These are phyloP conservation scores for Strigamia maritima DNA, from an alignment of 2,888 invertebrate genomes.

Conservation along the genomic window DNA sequence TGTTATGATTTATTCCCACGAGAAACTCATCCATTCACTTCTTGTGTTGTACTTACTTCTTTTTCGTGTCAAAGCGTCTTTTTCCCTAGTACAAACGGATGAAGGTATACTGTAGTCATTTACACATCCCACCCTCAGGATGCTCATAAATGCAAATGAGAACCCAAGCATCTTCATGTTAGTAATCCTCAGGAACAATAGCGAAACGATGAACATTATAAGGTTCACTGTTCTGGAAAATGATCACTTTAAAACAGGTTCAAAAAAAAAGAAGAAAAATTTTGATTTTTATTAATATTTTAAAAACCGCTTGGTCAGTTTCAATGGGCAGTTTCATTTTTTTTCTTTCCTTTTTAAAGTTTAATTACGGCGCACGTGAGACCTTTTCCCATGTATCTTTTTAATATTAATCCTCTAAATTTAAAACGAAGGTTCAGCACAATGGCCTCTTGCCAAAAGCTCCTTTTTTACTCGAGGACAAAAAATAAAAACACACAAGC, in stretches of 20 bases:
- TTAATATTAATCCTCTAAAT: not conserved
- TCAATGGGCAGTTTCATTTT: not conserved
- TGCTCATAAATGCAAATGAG: conserved; percentile 31
- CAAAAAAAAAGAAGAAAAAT: not conserved
- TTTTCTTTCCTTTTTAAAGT: not conserved
- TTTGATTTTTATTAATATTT: not conserved
- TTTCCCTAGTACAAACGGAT: not conserved
- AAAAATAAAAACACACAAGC: not conserved
- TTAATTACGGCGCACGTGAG: not conserved
- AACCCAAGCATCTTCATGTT: conserved; percentile 18
- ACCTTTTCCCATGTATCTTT: not conserved
- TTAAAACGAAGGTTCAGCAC: not conserved
- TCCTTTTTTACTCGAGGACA: not conserved
- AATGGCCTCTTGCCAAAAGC: not conserved
- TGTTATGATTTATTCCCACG: conserved; percentile 19
- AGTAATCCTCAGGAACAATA: conserved; percentile 3
- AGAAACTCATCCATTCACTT: conserved; percentile 2
- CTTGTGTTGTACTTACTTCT: not conserved
- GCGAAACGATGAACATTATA: not conserved
- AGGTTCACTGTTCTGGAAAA: conserved; percentile 18
- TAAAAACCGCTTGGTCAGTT: not conserved
- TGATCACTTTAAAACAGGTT: not conserved
- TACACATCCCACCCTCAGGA: conserved; percentile 28
- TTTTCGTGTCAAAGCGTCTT: not conserved
- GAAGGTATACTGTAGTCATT: not conserved